These are phyloP conservation scores for Trichogramma evanescens DNA, from an alignment of 2,888 invertebrate genomes.

Conservation along the genomic window DNA sequence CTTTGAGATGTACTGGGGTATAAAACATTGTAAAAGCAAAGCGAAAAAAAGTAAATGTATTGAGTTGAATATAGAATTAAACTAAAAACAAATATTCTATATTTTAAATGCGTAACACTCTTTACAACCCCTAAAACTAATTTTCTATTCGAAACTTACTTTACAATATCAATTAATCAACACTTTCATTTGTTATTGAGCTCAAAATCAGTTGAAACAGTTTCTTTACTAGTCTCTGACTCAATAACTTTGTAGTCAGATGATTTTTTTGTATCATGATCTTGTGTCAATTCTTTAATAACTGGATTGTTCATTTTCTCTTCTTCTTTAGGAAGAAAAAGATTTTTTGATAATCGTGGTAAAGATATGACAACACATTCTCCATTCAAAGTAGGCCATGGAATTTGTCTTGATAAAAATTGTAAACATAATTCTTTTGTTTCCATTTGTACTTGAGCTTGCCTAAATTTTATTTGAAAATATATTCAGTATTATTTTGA, in stretches of 20 bases:
- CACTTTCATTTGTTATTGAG: no score
- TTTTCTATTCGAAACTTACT: no score
- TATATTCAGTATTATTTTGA: not conserved
- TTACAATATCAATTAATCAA: no score
- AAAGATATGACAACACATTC: constrained; percentile 19
- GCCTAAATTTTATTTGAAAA: constrained; percentile 6
- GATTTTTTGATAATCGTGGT: constrained; percentile 11
- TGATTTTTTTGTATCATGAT: not conserved
- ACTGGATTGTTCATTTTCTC: not conserved
- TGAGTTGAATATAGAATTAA: no score
- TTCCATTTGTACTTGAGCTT: constrained; percentile 15
- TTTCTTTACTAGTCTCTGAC: not conserved
- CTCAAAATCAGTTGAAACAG: not conserved
- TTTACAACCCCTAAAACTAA: no score
- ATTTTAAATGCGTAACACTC: no score
- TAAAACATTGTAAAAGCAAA: no score
- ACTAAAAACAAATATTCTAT: no score
- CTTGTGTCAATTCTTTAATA: not conserved
- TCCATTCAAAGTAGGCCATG: constrained; percentile 28
- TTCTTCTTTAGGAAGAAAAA: not conserved
- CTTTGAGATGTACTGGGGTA: no score
- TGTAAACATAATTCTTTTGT: constrained; percentile 1
- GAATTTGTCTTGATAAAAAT: constrained; percentile 23
- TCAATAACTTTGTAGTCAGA: not conserved
- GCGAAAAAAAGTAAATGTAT: no score